Conservation (phyloP, 2,888 invertebrate species). For the Liodrosophila aerea region DNA sequence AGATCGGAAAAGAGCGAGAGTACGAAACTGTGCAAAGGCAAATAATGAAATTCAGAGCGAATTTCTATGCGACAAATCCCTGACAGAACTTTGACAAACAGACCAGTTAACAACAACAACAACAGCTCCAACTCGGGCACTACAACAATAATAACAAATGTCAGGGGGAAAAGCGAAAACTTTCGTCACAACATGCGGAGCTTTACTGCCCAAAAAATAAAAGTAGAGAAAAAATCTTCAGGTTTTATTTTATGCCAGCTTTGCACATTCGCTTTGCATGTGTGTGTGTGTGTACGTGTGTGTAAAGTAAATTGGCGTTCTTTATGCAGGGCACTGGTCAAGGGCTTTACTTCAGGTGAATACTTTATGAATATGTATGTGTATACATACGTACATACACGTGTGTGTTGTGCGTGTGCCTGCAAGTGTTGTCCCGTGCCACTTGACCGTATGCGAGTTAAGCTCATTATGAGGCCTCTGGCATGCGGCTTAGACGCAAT, state of each 20-base stretch:
- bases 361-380: constrained; percentile 11
- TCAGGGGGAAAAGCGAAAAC: constrained; percentile 23
- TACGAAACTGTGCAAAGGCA: constrained; percentile 13
- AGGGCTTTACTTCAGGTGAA: constrained; percentile 12
- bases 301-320: constrained; percentile 22
- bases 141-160: constrained; percentile 17
- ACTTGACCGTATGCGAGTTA: constrained; percentile 37
- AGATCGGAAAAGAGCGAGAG: too few relatives aligned
- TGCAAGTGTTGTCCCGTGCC: background rate
- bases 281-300: constrained; percentile 1
- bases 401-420: constrained; percentile 3
- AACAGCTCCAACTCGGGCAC: background rate
- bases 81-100: constrained; percentile 29
- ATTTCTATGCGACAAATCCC: constrained; percentile 39
- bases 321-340: constrained; percentile 11
- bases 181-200: constrained; percentile 15
- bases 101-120: constrained; percentile 24
- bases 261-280: constrained; percentile 1
- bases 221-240: constrained; percentile 1
- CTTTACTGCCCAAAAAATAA: background rate
- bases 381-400: too few relatives aligned
- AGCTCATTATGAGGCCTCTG: constrained; percentile 63
- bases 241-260: constrained; percentile 14
- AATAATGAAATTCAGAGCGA: constrained; percentile 66
- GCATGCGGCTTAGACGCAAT: constrained; percentile 49